phyloP scores from a whole-genome alignment of 2,797 vertebrate species.

The Chelon labrosus region DNA sequence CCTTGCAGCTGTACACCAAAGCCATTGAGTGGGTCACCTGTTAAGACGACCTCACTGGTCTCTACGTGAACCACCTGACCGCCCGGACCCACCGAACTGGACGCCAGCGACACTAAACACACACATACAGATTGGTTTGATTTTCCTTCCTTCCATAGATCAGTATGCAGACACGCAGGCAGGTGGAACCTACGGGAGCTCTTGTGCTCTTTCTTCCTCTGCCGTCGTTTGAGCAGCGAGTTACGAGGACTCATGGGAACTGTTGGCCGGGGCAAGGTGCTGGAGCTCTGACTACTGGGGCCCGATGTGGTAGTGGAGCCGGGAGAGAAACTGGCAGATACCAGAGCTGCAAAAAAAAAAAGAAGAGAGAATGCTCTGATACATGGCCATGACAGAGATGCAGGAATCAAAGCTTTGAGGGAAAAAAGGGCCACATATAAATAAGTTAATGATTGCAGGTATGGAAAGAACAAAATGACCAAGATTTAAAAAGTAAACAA shows the following conservation, averaged over 20 bases:
- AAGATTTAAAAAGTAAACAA: not conserved
- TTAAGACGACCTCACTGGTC: conserved; percentile 91
- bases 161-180: not conserved
- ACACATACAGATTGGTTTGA: not conserved
- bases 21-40: conserved; percentile 93
- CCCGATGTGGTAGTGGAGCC: conserved; percentile 88
- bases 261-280: conserved; percentile 89
- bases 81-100: conserved; percentile 94
- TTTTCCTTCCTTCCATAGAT: not conserved
- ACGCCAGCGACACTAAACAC: conserved; percentile 90
- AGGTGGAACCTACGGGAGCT: conserved; percentile 88
- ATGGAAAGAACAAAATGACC: not conserved
- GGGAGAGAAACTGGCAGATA: conserved; percentile 93
- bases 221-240: conserved; percentile 92
- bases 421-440: not conserved
- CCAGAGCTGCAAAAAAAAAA: conserved; percentile 84
- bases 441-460: not conserved
- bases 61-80: conserved; percentile 97
- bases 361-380: not conserved
- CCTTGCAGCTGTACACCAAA: conserved; percentile 98
- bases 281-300: conserved; percentile 91
- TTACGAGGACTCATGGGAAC: conserved; percentile 95
- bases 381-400: not conserved
- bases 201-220: conserved; percentile 94
- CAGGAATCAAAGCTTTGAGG: too few relatives aligned